phyloP scores from a whole-genome alignment of 1,140 invertebrate species.

The Drosophila suzukii region DNA sequence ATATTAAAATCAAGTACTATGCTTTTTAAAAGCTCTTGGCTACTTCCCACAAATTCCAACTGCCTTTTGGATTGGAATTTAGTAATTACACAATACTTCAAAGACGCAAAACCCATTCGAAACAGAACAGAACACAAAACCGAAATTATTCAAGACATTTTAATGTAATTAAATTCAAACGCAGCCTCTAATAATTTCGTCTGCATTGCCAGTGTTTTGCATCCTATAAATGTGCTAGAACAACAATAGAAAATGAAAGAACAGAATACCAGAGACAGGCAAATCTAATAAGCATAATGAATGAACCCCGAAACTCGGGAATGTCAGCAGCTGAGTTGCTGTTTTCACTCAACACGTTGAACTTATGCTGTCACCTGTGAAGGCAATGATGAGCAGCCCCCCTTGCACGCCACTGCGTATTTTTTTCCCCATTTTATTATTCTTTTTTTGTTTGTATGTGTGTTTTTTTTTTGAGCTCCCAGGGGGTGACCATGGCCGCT shows the following conservation, averaged over 20 bases:
- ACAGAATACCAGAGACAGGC: constrained; percentile 45
- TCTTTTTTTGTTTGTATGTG: too few relatives aligned
- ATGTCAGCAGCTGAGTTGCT: constrained; percentile 59
- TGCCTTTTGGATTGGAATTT: constrained; percentile 12
- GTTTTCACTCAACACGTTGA: constrained; percentile 76
- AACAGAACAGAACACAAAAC: constrained; percentile 36
- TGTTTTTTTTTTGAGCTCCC: not conserved
- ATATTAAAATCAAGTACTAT: not conserved
- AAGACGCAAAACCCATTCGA: constrained; percentile 10
- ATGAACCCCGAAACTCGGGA: constrained; percentile 44
- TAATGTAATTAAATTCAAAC: constrained; percentile 75
- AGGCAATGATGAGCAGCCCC: constrained; percentile 57
- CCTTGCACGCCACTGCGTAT: not conserved
- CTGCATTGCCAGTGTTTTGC: constrained; percentile 21
- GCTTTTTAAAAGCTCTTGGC: not conserved
- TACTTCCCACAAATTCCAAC: constrained; percentile 8
- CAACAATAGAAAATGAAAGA: constrained; percentile 55
- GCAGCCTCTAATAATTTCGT: constrained; percentile 28
- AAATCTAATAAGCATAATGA: constrained; percentile 81
- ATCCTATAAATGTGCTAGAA: constrained; percentile 70
- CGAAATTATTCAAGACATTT: constrained; percentile 48
- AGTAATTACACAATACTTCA: constrained; percentile 41
- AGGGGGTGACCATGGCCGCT: constrained; percentile 37
- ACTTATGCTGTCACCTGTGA: constrained; percentile 81
- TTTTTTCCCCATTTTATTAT: not conserved